Conservation (phyloP, 2,888 invertebrate species). For the Candidula unifasciata region DNA sequence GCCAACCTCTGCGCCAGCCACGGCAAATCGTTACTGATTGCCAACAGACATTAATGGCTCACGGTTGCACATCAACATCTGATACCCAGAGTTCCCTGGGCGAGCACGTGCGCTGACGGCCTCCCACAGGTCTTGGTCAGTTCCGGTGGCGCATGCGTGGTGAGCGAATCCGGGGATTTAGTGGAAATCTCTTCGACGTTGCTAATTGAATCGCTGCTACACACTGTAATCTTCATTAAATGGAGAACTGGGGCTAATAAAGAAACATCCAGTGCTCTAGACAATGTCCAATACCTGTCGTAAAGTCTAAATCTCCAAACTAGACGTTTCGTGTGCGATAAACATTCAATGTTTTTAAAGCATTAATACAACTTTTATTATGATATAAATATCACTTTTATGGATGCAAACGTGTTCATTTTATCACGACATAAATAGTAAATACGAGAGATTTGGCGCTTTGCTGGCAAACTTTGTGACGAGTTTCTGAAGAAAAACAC, state of each 20-base stretch:
- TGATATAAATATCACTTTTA: too few relatives aligned
- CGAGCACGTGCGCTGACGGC: constrained; percentile 41
- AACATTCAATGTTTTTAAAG: too few relatives aligned
- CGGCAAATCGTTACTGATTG: constrained; percentile 42
- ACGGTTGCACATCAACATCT: constrained; percentile 49
- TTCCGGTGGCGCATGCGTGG: constrained; percentile 50
- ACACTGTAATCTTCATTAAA: constrained; percentile 48
- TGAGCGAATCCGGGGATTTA: constrained; percentile 45
- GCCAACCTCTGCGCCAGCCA: background rate
- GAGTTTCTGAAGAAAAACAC: too few relatives aligned
- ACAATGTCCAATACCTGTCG: too few relatives aligned
- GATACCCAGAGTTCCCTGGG: constrained; percentile 47
- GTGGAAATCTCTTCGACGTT: constrained; percentile 35
- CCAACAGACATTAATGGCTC: constrained; percentile 49
- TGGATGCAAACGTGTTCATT: too few relatives aligned
- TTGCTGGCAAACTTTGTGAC: too few relatives aligned
- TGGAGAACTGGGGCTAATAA: constrained; percentile 19
- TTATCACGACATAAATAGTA: too few relatives aligned
- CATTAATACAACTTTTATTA: too few relatives aligned
- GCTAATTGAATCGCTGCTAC: constrained; percentile 51
- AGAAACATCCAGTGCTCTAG: too few relatives aligned
- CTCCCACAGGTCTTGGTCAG: constrained; percentile 45
- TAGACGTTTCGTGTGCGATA: too few relatives aligned
- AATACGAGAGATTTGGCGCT: too few relatives aligned
- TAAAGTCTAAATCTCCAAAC: too few relatives aligned